Percentiles rank a stretch among this genome's conserved stretches.
Conservation (phyloP, 1,140 invertebrate species). For the Ylistrum balloti region DNA sequence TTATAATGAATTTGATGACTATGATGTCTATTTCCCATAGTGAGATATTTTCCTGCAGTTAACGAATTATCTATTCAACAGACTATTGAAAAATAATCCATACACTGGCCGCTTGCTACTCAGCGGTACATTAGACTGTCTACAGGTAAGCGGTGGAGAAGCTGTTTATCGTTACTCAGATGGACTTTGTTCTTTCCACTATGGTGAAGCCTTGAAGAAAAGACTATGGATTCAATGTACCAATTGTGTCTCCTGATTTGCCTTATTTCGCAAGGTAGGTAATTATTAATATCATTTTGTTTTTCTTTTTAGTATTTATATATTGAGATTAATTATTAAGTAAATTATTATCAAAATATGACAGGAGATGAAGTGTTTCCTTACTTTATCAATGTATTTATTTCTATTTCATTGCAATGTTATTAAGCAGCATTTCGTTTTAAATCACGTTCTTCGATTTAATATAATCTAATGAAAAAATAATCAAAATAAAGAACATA, state of each 20-base stretch:
- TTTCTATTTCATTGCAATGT: too few species aligned
- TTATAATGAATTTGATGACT: neutral
- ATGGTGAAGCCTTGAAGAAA: neutral
- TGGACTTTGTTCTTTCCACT: neutral
- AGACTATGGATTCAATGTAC: neutral
- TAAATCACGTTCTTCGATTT: too few species aligned
- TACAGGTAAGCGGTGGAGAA: neutral
- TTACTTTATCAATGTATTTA: too few species aligned
- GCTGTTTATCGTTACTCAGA: neutral
- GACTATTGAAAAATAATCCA: neutral
- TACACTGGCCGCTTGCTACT: neutral
- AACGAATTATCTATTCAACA: slow-evolving; percentile 15
- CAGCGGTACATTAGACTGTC: neutral
- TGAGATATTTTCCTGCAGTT: neutral
- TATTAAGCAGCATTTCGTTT: too few species aligned
- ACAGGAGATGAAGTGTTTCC: too few species aligned
- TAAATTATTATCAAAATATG: too few species aligned
- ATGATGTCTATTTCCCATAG: neutral
- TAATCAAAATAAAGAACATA: too few species aligned
- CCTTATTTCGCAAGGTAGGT: neutral
- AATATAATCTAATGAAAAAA: too few species aligned
- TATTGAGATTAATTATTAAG: too few species aligned
- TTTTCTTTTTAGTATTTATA: too few species aligned
- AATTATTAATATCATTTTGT: too few species aligned
- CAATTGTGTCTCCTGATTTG: neutral